Conservation (phyloP, 30 jellyfish, hydroid and myxozoan genomes). For the Sanderia malayensis region DNA sequence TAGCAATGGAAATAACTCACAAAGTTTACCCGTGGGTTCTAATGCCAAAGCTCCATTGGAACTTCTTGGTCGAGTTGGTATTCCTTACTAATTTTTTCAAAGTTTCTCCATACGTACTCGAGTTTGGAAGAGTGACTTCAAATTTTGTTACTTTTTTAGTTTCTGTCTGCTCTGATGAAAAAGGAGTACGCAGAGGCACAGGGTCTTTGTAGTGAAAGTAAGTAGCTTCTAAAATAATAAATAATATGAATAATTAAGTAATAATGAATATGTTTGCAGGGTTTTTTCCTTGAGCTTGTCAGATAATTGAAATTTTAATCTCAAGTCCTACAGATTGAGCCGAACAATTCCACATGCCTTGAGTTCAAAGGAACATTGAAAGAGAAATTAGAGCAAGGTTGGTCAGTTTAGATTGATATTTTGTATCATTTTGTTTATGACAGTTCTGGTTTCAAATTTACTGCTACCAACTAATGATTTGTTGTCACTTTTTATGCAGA, state of each 20-base stretch:
- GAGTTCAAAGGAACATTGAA: constrained; percentile 54
- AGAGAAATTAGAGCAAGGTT: constrained; percentile 44
- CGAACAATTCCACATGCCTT: constrained; percentile 62
- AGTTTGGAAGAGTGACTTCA: background rate
- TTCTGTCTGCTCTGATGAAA: constrained; percentile 58
- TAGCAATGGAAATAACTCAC: constrained; percentile 23
- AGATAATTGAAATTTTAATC: no score
- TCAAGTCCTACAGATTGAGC: constrained; percentile 68
- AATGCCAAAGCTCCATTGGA: constrained; percentile 16
- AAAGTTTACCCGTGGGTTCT: background rate
- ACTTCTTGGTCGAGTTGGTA: constrained; percentile 11
- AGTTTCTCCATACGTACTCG: background rate
- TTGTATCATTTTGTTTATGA: no score
- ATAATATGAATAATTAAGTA: no score
- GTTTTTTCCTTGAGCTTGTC: no score
- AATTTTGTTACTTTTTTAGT: constrained; percentile 7
- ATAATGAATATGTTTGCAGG: no score
- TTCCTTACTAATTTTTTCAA: background rate
- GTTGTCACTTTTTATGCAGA: background rate
- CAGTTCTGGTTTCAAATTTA: no score
- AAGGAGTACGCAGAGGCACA: constrained; percentile 56
- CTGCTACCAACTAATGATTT: background rate
- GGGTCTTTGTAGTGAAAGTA: constrained; percentile 41
- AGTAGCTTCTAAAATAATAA: background rate
- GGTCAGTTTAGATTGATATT: no score